Base-by-base conservation (phyloP, 2,888 invertebrate species). In the Athalia circularis region DNA sequence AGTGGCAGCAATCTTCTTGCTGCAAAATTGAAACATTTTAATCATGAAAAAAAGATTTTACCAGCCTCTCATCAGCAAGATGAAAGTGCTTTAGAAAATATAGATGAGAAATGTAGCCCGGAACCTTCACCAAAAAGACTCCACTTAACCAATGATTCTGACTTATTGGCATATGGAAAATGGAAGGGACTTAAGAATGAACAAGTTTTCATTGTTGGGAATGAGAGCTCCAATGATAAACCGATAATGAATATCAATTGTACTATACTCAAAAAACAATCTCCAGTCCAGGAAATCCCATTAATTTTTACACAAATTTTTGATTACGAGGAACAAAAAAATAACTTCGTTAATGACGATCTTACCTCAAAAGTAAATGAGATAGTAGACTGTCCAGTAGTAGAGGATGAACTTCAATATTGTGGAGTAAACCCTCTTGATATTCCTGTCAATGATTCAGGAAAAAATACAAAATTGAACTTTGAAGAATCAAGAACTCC, bases 121-220 rank as follows among this genome's bases (percentile, higher is more conserved):
- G 48, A 54, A 47, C 50, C 9, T 7, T 57, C 65, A 47, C 65
- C 48, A 13, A 64, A 13, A 29, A 75, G 43, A 15, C 13, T 57
- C 15, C 8, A 45, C 8, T 43, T 75, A 11, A 13, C 9, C 7
- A 61, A 79, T 50, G 79, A 79, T 59, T 79, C 79, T 64, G 79
- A 79, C 57, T 57, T 79, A 54, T 64, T 43, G 64, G 50, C 75
- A 4, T 75, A n/a, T 75, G 79, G 75, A 54, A 64, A 74, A 64
- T 79, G 79, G 65, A 64, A 64, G 48, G 79, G 79, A 11, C 50
- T 79, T 11, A 47, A 75, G 15, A 79, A 79, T 74, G 15, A 68
- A 15, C 15, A 68, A 68, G 68, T 68, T 52, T 68, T 54, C 3
- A 68, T 68, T 50, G 7, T 52, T 4, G 52, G 52, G 52, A 68